Base-by-base conservation (phyloP, 1,140 invertebrate species). In the Bombus sibiricus region DNA sequence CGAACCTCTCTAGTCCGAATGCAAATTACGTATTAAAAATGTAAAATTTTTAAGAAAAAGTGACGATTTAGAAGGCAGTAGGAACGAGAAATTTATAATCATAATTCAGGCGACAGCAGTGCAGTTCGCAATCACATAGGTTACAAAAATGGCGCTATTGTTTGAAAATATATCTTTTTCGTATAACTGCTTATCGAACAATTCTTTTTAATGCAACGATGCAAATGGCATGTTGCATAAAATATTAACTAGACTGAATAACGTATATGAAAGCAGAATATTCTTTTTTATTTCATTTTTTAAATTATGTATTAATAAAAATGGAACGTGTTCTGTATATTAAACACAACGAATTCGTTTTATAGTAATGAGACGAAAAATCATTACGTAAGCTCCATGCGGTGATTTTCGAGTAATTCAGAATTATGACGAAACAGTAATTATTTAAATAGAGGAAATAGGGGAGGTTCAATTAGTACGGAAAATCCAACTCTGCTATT, bases 361-460 rank as follows among this genome's bases (percentile, higher is more conserved):
- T 25, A 32, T 25, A 25, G 41, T 62, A 32, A 64, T 64, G 32
- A 25, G 8, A 41, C 10, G 39, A 62, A 41, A 41, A 59, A 59
- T 76, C 22, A 37, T n/a, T 68, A 4, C 18, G 12, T 18, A 28
- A n/a, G 57, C 25, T 64, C 15, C 6, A 13, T 32, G 15, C 8
- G n/a, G 28, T 37, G 64, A 77, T 25, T 64, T 62, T 62, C 25
- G 28, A 41, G 25, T 62, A 77, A 77, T 64, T 57, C 41, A 41
- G 34, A 77, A 77, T 77, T 62, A 62, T n/a, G 75, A 37, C 4
- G 75, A 34, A 57, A 62, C 25, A 9, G 57, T 41, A n/a, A n/a
- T 77, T 77, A 77, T 77, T 77, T 77, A 62, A 77, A 62, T 62
- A 77, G 57, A 41, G 28, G 37, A 77, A 37, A 57, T 77, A 62